Evolutionary conservation across 2,797 vertebrate genomes (phyloP).

Genomic region (Coendou prehensilis): DNA sequence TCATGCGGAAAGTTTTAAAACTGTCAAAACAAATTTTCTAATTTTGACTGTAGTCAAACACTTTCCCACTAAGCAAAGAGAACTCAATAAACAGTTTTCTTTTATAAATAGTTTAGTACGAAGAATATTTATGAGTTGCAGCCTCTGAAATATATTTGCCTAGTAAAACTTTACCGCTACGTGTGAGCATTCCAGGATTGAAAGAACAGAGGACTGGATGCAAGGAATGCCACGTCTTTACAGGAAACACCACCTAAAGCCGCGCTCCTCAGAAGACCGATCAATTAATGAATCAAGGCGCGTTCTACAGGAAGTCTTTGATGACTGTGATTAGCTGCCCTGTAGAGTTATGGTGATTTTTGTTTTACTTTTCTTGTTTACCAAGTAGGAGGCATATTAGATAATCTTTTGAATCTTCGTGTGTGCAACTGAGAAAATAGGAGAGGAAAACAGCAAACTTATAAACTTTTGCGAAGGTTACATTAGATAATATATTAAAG

Average conservation of each 20-base stretch:
- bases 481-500: background rate
- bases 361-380: background rate
- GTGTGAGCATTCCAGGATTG: background rate
- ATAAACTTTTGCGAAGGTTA: background rate
- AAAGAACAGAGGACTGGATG: background rate
- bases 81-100: constrained; percentile 76
- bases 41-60: constrained; percentile 77
- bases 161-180: constrained; percentile 39
- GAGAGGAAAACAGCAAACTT: background rate
- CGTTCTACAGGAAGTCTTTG: background rate
- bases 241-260: background rate
- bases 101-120: constrained; percentile 77
- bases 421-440: background rate
- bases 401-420: background rate
- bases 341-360: background rate
- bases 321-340: background rate
- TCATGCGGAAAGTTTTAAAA: constrained; percentile 57
- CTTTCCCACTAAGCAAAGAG: constrained; percentile 67
- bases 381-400: background rate
- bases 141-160: constrained; percentile 68
- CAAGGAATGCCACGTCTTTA: background rate
- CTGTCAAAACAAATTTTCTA: constrained; percentile 75
- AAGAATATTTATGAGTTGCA: constrained; percentile 72
- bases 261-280: background rate
- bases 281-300: background rate